Base-by-base conservation (phyloP, 2,797 vertebrate species). In the Myotis planiceps region DNA sequence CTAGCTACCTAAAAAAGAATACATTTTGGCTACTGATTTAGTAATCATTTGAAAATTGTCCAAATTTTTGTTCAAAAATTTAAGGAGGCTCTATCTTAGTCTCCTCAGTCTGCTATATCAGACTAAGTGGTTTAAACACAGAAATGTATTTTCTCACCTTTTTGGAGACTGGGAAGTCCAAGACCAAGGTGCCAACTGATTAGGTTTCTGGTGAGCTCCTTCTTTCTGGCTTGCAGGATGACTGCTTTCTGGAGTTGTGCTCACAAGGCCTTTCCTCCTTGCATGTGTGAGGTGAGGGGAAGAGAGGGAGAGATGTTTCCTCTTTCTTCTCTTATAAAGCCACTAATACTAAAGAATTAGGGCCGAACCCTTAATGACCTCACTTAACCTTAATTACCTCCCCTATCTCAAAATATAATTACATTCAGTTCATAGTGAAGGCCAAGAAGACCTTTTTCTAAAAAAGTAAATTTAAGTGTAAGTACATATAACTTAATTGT, bases 401-500 rank as follows among this genome's bases (percentile, higher is more conserved):
- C 34, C n/a, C 14, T 55, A 0, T 92, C 92, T 85, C 49, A 55
- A 88, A 34, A 76, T 79, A 18, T 0, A 72, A 45, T 85, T 58
- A 65, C 66, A 49, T 42, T 65, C n/a, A 34, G 8, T 81, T 65
- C 37, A 74, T n/a, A 81, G 39, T 39, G 55, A n/a, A 84, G 65
- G 6, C 45, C 39, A 85, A 51, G 15, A 34, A 76, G 34, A 66
- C 34, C 12, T 65, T 82, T 63, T 68, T 49, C 21, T 14, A 27
- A 53, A 47, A 32, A 60, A 80, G 15, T 68, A 58, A 71, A 66
- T 80, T 71, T 49, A 93, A 51, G 71, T 65, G 45, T 74, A 60
- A 81, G 42, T 74, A 23, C 51, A 23, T 37, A 65, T 6, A 51
- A 27, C 86, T 83, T 84, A 91, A 94, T 93, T 95, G 85, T 81